Evolutionary conservation across 2,888 invertebrate genomes (phyloP), one percentile per base, ranked within the genome.

Genomic region (Macaria liturata): DNA sequence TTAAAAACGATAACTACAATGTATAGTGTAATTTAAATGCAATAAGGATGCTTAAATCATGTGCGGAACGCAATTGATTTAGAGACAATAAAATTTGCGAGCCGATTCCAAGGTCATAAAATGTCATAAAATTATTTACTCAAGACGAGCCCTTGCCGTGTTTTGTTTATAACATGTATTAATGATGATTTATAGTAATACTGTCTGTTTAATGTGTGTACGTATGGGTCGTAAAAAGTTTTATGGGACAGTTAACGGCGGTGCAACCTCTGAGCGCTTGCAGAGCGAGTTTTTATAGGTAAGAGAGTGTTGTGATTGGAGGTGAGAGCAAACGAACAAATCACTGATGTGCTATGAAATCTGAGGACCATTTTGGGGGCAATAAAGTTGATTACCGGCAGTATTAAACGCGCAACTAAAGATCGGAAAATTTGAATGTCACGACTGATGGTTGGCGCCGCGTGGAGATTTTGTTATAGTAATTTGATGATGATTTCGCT

Each of bases 151-250:
- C 81, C 78, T 84, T 81, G 78, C 77, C 72, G 74, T 74, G 76
- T 83, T 62, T 84, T 84, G 83, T 86, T 87, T 86, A 82, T 84
- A 83, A 75, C 78, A 67, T 74, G 72, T 81, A 82, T 83, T 86
- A 84, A 82, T 80, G 75, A 83, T 88, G 88, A 91, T 90, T 90
- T 89, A 89, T 88, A 80, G 73, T 77, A 78, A 80, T 83, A 81
- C 78, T 86, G 84, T 86, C 81, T 81, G 76, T 81, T 83, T 87
- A 88, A 88, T 87, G 86, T 85, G 84, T 88, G 86, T 84, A 82
- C 72, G 81, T 84, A 86, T 85, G 85, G 84, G 72, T 80, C 75
- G 84, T 89, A 86, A 88, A 20, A 79, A 72, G 79, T 84, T 90
- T 90, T 88, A 88, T 86, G 84, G 77, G 82, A 81, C 85, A 83